phyloP scores from a whole-genome alignment of 2,797 vertebrate species.

The Anas bernieri region DNA sequence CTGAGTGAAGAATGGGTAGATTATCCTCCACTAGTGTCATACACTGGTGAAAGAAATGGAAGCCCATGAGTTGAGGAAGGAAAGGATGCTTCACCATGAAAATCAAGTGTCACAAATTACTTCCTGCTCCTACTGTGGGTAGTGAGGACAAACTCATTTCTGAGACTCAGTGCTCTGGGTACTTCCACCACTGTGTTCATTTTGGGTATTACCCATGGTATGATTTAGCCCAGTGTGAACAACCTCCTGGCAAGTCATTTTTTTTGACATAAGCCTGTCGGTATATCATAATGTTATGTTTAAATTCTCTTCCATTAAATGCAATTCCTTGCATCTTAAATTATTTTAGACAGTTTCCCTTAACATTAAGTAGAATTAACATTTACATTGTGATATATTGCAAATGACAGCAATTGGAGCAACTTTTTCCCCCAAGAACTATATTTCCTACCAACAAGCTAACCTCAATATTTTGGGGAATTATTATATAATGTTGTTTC shows the following conservation, averaged over 20 bases:
- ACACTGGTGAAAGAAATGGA: not conserved
- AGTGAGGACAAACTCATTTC: not conserved
- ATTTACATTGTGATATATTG: constrained; percentile 38
- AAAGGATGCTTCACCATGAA: not conserved
- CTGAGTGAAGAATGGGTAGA: not conserved
- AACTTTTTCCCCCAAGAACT: constrained; percentile 22
- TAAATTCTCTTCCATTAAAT: not conserved
- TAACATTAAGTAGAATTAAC: constrained; percentile 12
- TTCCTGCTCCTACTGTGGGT: not conserved
- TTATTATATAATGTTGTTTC: constrained; percentile 48
- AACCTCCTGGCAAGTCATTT: not conserved
- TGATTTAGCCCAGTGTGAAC: not conserved
- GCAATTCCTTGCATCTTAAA: not conserved
- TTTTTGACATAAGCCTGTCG: not conserved
- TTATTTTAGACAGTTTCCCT: constrained; percentile 17
- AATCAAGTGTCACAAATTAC: not conserved
- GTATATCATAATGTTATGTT: not conserved
- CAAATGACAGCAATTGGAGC: constrained; percentile 32
- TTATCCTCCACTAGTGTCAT: rapidly evolving
- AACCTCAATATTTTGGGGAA: constrained; percentile 28
- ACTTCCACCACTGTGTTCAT: not conserved
- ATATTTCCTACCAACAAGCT: constrained; percentile 1
- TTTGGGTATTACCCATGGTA: not conserved
- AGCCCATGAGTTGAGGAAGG: rapidly evolving
- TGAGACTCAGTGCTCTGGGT: not conserved